These are phyloP conservation scores for Amblyjoppa proteus DNA, from an alignment of 2,888 invertebrate species.

Conservation along the genomic window DNA sequence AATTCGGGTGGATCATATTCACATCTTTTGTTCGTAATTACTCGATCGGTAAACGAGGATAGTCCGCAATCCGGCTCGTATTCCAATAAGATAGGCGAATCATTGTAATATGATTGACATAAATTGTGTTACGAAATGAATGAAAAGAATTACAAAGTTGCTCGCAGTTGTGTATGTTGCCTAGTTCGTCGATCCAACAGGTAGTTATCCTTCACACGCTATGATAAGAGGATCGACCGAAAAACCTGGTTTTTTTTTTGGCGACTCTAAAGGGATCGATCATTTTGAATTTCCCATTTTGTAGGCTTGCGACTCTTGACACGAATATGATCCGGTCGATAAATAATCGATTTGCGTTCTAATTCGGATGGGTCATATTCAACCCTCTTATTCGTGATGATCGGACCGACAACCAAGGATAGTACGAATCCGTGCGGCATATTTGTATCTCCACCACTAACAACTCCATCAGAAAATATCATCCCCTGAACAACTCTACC, in stretches of 20 bases:
- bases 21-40: neutral
- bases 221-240: neutral
- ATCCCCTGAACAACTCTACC: too few species aligned
- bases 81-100: neutral
- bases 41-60: neutral
- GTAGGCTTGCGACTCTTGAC: too few species aligned
- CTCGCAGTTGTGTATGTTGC: neutral
- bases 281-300: too few species aligned
- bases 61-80: neutral
- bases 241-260: too few species aligned
- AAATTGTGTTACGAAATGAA: neutral
- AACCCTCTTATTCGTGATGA: neutral
- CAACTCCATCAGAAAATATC: neutral
- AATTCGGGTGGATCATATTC: too few species aligned
- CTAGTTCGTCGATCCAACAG: conserved; percentile 47
- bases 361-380: too few species aligned
- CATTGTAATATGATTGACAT: neutral
- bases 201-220: neutral
- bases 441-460: neutral
- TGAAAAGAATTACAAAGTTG: neutral
- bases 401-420: neutral
- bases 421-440: neutral
- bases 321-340: too few species aligned
- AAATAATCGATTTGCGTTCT: too few species aligned
- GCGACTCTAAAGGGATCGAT: too few species aligned